Conservation (phyloP, 2,888 invertebrate genomes). For the Orthosia incerta region DNA sequence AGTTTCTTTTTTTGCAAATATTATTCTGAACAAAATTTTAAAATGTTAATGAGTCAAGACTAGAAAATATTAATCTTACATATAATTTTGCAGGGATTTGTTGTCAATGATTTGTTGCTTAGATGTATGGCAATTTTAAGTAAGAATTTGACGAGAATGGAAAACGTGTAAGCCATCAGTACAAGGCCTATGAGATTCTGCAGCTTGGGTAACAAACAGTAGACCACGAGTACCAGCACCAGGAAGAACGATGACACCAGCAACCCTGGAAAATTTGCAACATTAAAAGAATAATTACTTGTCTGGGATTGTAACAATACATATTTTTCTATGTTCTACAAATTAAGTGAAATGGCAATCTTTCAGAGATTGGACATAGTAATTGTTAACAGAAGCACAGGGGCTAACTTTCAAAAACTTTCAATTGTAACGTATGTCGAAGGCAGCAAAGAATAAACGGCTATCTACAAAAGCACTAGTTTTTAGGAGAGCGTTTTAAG, state of each 20-base stretch:
- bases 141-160: constrained; percentile 41
- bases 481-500: too few species aligned
- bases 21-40: not conserved
- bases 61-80: constrained; percentile 22
- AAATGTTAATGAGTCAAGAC: not conserved
- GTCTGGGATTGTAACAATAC: not conserved
- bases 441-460: too few species aligned
- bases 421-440: too few species aligned
- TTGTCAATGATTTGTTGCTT: not conserved
- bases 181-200: constrained; percentile 53
- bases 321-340: too few species aligned
- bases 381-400: too few species aligned
- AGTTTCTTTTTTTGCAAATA: not conserved
- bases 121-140: not conserved
- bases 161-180: constrained; percentile 43
- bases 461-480: too few species aligned
- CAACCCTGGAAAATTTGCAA: constrained; percentile 64
- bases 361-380: too few species aligned
- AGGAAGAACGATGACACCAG: constrained; percentile 73
- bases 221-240: constrained; percentile 71
- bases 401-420: too few species aligned
- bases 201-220: constrained; percentile 70
- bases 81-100: constrained; percentile 32
- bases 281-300: not conserved
- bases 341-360: too few species aligned